phyloP scores from a whole-genome alignment of 2,113 vertebrate species.

The Azemiops feae region DNA sequence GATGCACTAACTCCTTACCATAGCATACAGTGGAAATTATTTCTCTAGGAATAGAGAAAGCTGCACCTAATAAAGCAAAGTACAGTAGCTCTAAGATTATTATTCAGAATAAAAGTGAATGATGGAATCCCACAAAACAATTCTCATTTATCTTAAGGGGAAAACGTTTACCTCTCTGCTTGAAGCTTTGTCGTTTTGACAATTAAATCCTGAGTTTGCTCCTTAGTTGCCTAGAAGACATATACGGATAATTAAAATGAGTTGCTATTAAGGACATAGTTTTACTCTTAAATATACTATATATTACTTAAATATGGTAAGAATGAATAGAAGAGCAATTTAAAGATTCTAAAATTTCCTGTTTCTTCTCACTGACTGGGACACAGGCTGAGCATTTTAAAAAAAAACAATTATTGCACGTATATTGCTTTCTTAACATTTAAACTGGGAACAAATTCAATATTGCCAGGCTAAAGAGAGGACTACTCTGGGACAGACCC shows the following conservation, averaged over 20 bases:
- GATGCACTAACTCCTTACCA: not conserved
- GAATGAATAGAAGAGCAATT: not conserved
- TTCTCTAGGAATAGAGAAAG: not conserved
- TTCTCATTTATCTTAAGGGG: not conserved
- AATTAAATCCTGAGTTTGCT: conserved; percentile 96
- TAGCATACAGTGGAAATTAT: not conserved
- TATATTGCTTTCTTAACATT: not conserved
- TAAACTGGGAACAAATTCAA: not conserved
- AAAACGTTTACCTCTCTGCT: conserved; percentile 87
- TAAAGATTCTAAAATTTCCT: not conserved
- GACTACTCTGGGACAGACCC: not conserved
- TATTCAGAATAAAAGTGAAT: not conserved
- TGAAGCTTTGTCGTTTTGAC: conserved; percentile 98
- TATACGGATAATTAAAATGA: conserved; percentile 18
- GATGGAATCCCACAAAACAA: not conserved
- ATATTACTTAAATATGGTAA: not conserved
- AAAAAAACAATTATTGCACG: not conserved
- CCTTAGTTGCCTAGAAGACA: conserved; percentile 87
- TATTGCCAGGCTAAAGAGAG: not conserved
- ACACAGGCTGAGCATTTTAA: not conserved
- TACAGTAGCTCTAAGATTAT: rapidly evolving
- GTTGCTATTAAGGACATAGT: not conserved
- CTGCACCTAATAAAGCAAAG: not conserved
- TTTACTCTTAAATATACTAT: conserved; percentile 2
- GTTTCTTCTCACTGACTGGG: not conserved